Percentiles rank a stretch among this genome's conserved stretches.
Conservation (phyloP, 2,797 vertebrate genomes). For the Orestias chungarensis region DNA sequence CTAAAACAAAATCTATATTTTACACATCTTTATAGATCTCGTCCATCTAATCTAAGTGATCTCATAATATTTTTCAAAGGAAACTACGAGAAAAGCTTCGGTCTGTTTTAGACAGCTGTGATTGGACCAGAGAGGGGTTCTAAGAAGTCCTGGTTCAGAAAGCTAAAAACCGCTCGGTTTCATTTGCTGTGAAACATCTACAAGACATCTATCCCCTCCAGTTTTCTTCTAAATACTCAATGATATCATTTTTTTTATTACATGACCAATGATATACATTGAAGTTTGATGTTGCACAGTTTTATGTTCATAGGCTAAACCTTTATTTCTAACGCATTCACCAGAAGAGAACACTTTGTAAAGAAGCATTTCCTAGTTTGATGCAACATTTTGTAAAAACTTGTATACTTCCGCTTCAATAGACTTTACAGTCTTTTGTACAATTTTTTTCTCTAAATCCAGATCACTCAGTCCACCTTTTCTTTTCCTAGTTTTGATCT, state of each 20-base stretch:
- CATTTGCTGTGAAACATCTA: neutral
- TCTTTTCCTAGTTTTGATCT: neutral
- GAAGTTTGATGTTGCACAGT: neutral
- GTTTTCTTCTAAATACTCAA: too few species aligned
- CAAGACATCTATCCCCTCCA: neutral
- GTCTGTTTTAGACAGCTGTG: neutral
- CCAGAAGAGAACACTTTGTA: neutral
- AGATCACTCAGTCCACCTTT: constrained; percentile 1
- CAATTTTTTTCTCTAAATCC: neutral
- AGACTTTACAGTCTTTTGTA: neutral
- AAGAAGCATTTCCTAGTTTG: neutral
- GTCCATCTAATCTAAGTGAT: neutral
- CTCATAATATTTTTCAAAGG: too few species aligned
- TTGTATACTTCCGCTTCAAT: neutral
- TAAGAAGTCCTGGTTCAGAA: neutral
- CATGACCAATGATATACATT: neutral
- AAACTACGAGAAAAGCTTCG: neutral
- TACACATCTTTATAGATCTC: neutral
- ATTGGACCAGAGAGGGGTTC: neutral
- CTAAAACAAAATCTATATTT: too few species aligned
- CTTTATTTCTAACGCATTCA: too few species aligned
- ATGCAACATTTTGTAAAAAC: constrained; percentile 6
- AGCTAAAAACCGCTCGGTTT: neutral
- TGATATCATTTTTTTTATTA: too few species aligned
- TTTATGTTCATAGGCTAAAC: neutral